Evolutionary conservation across 2,113 vertebrate species (phyloP), one percentile per base, ranked within the genome.

Genomic region (Hippoglossus stenolepis): DNA sequence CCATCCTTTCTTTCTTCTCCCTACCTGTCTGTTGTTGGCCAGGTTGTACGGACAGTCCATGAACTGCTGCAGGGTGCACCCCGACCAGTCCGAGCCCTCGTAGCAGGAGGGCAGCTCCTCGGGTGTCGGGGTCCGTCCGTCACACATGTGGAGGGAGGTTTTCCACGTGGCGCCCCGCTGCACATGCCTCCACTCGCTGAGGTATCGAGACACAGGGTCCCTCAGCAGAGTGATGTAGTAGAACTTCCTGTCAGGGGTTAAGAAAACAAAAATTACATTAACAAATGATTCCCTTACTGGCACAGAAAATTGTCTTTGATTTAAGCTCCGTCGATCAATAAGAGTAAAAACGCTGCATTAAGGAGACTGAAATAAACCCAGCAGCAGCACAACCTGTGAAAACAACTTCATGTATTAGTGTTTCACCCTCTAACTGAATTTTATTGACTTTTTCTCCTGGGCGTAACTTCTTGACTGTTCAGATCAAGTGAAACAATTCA

Each of bases 41-140:
- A 99, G 84, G 77, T 99, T 99, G 80, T 99, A 99, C 0, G 98
- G 98, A 92, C 98, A 99, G 77, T 98, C 98, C 98, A 98, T 99
- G 94, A 99, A 99, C 93, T 99, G 97, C 93, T 97, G 97, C 88
- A 99, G 95, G 0, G 97, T 98, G 93, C 97, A 99, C 66, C 98
- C 98, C 0, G 97, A 98, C 98, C 98, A 99, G 84, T 99, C 98
- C 0, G 96, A 97, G 89, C 98, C 98, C 85, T 99, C 98, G 9
- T 99, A 99, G 93, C 98, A 99, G 0, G 97, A 94, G 0, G 98
- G 98, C 89, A 99, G 94, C 93, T 99, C 98, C 79, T 98, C 97
- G 0, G 96, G 97, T 0, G 98, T 99, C 0, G 98, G 98, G 0
- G 98, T 98, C 58, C 98, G 96, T 60, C 98, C 98, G 0, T 99